Evolutionary conservation across 1,140 invertebrate species (phyloP).

Genomic region (Palaemon carinicauda): DNA sequence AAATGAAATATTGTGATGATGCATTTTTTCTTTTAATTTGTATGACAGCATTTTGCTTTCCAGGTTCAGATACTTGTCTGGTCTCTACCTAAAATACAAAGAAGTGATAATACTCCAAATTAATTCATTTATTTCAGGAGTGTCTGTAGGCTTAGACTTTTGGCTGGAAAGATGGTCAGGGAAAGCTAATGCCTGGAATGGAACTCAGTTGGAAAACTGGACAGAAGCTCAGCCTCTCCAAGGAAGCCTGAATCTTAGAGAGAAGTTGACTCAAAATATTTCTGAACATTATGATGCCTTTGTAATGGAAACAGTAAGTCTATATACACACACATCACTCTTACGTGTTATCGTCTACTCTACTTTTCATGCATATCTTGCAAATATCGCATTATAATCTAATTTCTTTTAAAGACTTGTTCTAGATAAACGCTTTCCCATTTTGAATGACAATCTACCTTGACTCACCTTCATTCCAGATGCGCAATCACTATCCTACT

Average conservation of each 20-base stretch:
- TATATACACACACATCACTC: not conserved
- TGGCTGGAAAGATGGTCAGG: conserved; percentile 73
- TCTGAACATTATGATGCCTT: not conserved
- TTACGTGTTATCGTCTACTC: not conserved
- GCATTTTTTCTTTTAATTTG: too few species aligned
- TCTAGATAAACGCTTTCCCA: not conserved
- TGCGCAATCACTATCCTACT: conserved; percentile 69
- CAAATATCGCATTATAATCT: not conserved
- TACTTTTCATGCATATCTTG: not conserved
- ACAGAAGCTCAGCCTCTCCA: not conserved
- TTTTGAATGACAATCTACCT: too few species aligned
- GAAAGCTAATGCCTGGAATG: conserved; percentile 4
- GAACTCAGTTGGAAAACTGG: not conserved
- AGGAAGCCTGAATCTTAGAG: not conserved
- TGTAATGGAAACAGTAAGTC: conserved; percentile 12
- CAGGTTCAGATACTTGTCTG: too few species aligned
- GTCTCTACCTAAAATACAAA: not conserved
- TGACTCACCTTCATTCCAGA: not conserved
- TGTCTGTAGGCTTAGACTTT: conserved; percentile 72
- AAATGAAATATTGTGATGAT: too few species aligned
- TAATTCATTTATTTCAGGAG: conserved; percentile 69
- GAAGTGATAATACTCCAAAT: not conserved
- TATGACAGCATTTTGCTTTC: too few species aligned
- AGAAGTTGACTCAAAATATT: not conserved
- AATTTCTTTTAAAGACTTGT: not conserved